Percentiles rank a stretch among this genome's conserved stretches.
Conservation (phyloP, 2,113 vertebrate species). For the Mugil cephalus region DNA sequence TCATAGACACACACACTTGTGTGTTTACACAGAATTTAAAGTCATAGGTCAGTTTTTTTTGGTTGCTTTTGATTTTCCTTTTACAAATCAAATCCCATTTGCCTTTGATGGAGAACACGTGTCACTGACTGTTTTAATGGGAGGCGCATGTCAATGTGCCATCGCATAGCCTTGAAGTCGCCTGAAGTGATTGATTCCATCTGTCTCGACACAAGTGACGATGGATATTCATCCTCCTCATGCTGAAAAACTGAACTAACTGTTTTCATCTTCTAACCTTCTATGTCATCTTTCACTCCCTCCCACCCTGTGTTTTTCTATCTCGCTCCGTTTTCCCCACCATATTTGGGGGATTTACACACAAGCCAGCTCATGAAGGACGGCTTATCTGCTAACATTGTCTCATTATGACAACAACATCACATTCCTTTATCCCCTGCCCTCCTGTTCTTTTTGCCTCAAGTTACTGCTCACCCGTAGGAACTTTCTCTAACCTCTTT, state of each 20-base stretch:
- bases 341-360: conserved; percentile 61
- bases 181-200: conserved; percentile 47
- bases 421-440: conserved; percentile 35
- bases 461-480: conserved; percentile 14
- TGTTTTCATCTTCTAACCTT: conserved; percentile 37
- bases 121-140: conserved; percentile 23
- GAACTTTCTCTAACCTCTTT: background rate
- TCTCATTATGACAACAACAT: conserved; percentile 62
- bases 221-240: conserved; percentile 45
- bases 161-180: conserved; percentile 32
- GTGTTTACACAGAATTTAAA: conserved; percentile 17
- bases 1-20: conserved; percentile 20
- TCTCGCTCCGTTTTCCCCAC: conserved; percentile 17
- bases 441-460: conserved; percentile 19
- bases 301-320: conserved; percentile 27
- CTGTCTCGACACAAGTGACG: conserved; percentile 30
- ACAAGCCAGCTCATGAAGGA: conserved; percentile 55
- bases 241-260: conserved; percentile 39
- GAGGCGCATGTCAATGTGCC: conserved; percentile 26
- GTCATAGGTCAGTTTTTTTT: background rate
- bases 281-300: conserved; percentile 37
- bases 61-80: conserved; percentile 19
- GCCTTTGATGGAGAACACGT: conserved; percentile 38
- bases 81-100: conserved; percentile 37
- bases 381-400: conserved; percentile 57